Percentiles rank a stretch among this genome's conserved stretches.
These are phyloP conservation scores for Dysmachus trigonus DNA, from an alignment of 2,888 invertebrate species.

Conservation along the genomic window DNA sequence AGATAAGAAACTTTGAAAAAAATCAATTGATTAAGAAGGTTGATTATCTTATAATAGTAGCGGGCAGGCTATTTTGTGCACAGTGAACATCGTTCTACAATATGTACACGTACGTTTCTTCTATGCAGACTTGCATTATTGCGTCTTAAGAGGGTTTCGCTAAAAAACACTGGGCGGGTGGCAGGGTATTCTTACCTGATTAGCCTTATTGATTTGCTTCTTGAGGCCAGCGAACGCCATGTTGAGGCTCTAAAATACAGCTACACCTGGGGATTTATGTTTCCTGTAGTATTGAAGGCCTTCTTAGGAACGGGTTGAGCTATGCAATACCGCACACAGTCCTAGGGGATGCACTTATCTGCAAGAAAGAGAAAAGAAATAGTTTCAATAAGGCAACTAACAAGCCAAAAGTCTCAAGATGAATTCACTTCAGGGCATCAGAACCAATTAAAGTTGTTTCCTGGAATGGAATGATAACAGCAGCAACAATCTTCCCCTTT, in stretches of 20 bases:
- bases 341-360: background rate
- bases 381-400: background rate
- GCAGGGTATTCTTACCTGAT: constrained; percentile 85
- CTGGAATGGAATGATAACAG: no score
- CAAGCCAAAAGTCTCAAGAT: background rate
- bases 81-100: background rate
- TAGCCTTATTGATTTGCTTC: constrained; percentile 99
- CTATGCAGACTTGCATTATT: background rate
- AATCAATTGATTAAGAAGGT: background rate
- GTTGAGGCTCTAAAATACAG: constrained; percentile 48
- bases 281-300: background rate
- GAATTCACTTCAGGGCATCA: background rate
- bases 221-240: constrained; percentile 99
- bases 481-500: background rate
- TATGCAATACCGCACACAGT: background rate
- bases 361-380: background rate
- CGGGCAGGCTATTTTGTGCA: background rate
- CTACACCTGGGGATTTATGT: background rate
- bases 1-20: background rate
- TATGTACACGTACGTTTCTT: background rate
- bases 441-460: background rate
- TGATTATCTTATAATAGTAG: background rate
- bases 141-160: background rate
- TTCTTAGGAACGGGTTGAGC: background rate
- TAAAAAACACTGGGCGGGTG: background rate